Percentiles rank a stretch among this genome's conserved stretches.
phyloP scores from a whole-genome alignment of 2,888 invertebrate genomes.

The Melanophora roralis region DNA sequence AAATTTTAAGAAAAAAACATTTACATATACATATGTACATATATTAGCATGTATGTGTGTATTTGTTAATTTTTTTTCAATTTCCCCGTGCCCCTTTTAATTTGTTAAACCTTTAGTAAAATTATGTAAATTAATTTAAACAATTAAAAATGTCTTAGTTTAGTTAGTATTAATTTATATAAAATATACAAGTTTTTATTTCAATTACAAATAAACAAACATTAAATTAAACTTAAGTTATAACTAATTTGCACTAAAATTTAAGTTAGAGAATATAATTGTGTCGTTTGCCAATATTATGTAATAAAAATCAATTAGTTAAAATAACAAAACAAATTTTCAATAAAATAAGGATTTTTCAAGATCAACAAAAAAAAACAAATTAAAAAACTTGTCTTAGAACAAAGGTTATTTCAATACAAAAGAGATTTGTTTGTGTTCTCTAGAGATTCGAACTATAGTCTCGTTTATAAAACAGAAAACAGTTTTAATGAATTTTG shows the following conservation, averaged over 20 bases:
- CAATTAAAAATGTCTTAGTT: slow-evolving; percentile 19
- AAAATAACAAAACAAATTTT: too few relatives aligned
- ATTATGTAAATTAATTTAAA: slow-evolving; percentile 53
- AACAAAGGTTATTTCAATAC: too few relatives aligned
- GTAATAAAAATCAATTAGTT: too few relatives aligned
- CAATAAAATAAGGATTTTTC: too few relatives aligned
- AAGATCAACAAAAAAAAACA: too few relatives aligned
- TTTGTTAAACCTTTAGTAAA: slow-evolving; percentile 47
- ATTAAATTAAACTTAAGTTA: slow-evolving; percentile 1
- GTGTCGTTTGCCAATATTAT: background rate
- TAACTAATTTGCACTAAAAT: slow-evolving; percentile 54
- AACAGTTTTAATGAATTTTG: too few relatives aligned
- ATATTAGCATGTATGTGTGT: background rate
- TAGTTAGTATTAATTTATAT: slow-evolving; percentile 23
- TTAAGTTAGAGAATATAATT: slow-evolving; percentile 20
- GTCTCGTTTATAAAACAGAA: too few relatives aligned
- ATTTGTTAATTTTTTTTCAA: background rate
- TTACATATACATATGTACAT: background rate
- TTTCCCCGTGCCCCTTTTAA: too few relatives aligned
- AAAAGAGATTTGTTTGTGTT: too few relatives aligned
- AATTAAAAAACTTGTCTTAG: too few relatives aligned
- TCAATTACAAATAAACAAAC: background rate
- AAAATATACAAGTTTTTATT: background rate
- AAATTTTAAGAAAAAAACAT: slow-evolving; percentile 56
- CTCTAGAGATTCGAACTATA: too few relatives aligned